Evolutionary conservation across 2,113 vertebrate genomes (phyloP).

Genomic region (Panthera tigris): DNA sequence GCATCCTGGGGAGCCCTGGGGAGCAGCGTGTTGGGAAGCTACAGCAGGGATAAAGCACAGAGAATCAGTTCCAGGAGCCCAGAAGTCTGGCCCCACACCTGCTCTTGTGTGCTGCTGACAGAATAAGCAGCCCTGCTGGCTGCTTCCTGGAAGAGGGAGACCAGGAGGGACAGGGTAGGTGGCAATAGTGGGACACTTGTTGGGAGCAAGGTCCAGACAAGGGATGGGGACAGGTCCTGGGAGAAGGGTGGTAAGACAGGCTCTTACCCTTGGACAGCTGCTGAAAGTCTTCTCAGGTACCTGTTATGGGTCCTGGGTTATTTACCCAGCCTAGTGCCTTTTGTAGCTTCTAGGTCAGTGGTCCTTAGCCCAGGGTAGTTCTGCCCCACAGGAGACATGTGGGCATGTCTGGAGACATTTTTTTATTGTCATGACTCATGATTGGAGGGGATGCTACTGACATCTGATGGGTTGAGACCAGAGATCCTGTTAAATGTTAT

Average conservation of each 20-base stretch:
- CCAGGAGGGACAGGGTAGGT: background rate
- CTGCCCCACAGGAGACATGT: background rate
- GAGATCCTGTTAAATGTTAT: background rate
- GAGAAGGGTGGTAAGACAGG: background rate
- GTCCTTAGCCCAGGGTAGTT: background rate
- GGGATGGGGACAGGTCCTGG: background rate
- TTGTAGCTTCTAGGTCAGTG: background rate
- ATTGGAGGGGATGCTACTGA: background rate
- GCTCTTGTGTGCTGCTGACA: background rate
- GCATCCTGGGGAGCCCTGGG: background rate
- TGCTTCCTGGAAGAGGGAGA: background rate
- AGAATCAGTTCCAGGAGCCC: background rate
- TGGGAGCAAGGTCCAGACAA: accelerated
- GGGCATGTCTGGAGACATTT: background rate
- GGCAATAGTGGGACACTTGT: background rate
- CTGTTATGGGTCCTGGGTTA: too few species aligned
- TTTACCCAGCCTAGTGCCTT: background rate
- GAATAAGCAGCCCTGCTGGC: background rate
- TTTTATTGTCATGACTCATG: background rate
- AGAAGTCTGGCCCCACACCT: background rate
- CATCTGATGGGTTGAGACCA: background rate
- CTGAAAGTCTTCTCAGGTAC: background rate
- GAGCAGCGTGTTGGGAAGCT: background rate
- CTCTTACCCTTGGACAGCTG: background rate
- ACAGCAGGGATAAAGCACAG: background rate